Conservation (phyloP, 2,888 invertebrate genomes). For the Sphinx pinastri region DNA sequence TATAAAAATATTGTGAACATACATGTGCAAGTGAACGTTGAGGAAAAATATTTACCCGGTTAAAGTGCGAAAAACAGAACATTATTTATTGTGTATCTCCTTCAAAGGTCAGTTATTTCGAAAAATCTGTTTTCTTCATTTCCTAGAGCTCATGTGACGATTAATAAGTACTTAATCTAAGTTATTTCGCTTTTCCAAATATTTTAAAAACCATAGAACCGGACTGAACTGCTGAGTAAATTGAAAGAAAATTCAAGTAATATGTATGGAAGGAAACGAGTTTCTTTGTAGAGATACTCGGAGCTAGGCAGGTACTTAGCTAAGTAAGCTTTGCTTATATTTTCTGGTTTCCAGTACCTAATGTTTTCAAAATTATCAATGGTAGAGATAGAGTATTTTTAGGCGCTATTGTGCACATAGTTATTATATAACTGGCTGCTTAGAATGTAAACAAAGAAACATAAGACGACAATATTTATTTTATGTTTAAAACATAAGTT, state of each 20-base stretch:
- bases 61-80: constrained; percentile 42
- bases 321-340: neutral
- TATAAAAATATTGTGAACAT: constrained; percentile 42
- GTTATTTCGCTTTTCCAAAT: no score
- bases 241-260: neutral
- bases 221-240: neutral
- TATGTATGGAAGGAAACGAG: neutral
- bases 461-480: neutral
- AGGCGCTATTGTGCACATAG: neutral
- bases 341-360: neutral
- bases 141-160: no score
- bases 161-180: no score
- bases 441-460: neutral
- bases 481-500: neutral
- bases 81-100: constrained; percentile 36
- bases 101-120: constrained; percentile 29
- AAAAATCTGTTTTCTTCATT: neutral
- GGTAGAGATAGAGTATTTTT: neutral
- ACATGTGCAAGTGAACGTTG: constrained; percentile 41
- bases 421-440: neutral
- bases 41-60: constrained; percentile 35
- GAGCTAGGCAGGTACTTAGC: no score
- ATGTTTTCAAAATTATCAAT: neutral
- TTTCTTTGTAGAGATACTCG: neutral
- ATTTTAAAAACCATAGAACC: neutral